Conservation (phyloP, 2,797 vertebrate species). For the Australoheros facetus region DNA sequence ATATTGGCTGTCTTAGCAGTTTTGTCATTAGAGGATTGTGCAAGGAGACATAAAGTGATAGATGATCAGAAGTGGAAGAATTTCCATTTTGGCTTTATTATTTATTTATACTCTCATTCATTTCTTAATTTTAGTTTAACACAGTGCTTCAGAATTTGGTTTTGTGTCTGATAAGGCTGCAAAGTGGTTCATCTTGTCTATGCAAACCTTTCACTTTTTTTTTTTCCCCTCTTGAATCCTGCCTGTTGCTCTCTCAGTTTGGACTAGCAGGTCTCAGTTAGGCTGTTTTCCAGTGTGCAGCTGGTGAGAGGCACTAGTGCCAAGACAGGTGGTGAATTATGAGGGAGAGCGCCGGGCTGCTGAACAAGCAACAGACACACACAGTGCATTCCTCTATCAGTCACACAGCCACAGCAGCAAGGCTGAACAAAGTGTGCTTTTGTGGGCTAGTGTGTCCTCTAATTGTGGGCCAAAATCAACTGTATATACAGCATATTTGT, state of each 20-base stretch:
- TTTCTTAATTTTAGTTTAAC: background rate
- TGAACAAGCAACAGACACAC: background rate
- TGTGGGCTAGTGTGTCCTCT: conserved; percentile 25
- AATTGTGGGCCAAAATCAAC: background rate
- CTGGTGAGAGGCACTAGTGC: conserved; percentile 18
- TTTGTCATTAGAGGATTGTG: background rate
- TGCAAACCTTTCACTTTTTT: too few species aligned
- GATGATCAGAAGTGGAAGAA: too few species aligned
- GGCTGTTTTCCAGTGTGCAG: background rate
- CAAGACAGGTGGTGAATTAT: conserved; percentile 23
- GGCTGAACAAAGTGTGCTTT: conserved; percentile 43
- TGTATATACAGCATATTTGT: conserved; percentile 22
- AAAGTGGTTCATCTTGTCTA: background rate
- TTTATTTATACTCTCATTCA: background rate
- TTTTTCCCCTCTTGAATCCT: background rate
- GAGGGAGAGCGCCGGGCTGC: background rate
- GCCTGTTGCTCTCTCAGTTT: background rate
- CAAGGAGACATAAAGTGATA: background rate
- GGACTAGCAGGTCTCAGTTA: background rate
- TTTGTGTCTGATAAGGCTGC: background rate
- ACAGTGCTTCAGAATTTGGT: background rate
- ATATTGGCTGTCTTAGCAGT: background rate
- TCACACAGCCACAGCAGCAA: conserved; percentile 15
- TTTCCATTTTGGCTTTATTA: background rate
- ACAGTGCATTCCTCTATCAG: conserved; percentile 47